Percentiles rank a stretch among this genome's conserved stretches.
Conservation (phyloP, 2,888 invertebrate species). For the Microdon myrmicae region DNA sequence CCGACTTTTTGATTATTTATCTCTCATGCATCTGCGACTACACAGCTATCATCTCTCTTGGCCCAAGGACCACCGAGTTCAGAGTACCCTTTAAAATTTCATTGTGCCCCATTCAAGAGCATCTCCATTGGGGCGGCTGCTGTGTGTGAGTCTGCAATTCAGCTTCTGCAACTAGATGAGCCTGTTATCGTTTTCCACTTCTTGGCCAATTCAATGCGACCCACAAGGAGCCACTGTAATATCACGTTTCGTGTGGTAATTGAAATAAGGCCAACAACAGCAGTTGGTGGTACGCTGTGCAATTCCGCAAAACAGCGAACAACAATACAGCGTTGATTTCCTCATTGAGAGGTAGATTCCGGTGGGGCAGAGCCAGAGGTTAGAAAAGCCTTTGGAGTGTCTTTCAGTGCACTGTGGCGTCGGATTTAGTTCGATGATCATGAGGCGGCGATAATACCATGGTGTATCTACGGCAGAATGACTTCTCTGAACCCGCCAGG, state of each 20-base stretch:
- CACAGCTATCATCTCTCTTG: not conserved
- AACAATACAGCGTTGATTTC: constrained; percentile 41
- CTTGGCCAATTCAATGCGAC: constrained; percentile 24
- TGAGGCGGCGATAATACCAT: constrained; percentile 35
- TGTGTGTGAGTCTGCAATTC: not conserved
- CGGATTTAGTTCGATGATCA: not conserved
- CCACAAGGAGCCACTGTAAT: constrained; percentile 9
- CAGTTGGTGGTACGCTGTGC: not conserved
- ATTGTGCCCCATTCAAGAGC: constrained; percentile 18
- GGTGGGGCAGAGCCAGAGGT: constrained; percentile 33
- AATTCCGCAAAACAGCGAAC: constrained; percentile 13
- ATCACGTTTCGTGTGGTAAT: constrained; percentile 29
- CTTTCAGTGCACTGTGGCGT: constrained; percentile 1
- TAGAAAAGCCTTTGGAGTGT: constrained; percentile 22
- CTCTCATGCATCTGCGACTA: constrained; percentile 12
- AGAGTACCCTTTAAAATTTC: constrained; percentile 35
- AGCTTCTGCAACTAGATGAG: constrained; percentile 11
- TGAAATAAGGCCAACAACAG: constrained; percentile 4
- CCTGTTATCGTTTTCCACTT: constrained; percentile 3
- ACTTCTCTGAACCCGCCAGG: constrained; percentile 4
- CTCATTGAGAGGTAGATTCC: constrained; percentile 43
- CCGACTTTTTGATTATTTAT: constrained; percentile 38
- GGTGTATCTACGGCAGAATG: constrained; percentile 16
- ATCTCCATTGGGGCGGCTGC: constrained; percentile 10
- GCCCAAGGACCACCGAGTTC: constrained; percentile 17